Percentiles rank a stretch among this genome's conserved stretches.
These are phyloP conservation scores for Cyanoramphus novaezelandiae DNA, from an alignment of 2,113 vertebrate genomes.

Conservation along the genomic window DNA sequence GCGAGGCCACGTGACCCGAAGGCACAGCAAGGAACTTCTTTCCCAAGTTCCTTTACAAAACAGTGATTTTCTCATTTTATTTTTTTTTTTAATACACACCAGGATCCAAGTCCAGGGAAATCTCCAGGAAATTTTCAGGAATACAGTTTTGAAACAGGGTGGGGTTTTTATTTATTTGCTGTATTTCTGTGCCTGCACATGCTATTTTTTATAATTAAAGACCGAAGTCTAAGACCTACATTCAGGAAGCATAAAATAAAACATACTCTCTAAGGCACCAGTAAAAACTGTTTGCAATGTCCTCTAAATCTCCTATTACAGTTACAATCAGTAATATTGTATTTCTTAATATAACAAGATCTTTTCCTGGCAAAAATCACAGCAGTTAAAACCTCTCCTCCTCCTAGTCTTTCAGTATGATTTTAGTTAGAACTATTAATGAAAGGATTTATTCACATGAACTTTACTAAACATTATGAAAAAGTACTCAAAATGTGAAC, in stretches of 20 bases:
- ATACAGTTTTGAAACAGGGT: neutral
- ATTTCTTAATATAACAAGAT: neutral
- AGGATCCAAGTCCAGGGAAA: neutral
- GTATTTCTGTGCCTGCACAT: neutral
- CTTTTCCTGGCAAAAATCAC: neutral
- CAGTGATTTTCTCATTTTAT: neutral
- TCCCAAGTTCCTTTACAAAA: constrained; percentile 71
- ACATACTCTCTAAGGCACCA: neutral
- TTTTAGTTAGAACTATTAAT: neutral
- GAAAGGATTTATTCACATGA: neutral
- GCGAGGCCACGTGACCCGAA: constrained; percentile 69
- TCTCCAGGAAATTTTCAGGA: neutral
- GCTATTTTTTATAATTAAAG: neutral
- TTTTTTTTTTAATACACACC: neutral
- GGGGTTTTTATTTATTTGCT: neutral
- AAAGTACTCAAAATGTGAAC: neutral
- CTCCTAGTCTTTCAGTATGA: neutral
- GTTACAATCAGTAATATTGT: neutral
- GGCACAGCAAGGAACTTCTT: constrained; percentile 75
- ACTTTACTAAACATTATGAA: neutral
- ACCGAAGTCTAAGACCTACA: neutral
- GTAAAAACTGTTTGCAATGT: neutral
- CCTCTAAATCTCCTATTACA: neutral
- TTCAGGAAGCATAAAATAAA: neutral
- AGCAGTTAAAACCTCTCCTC: neutral